Base-by-base conservation (phyloP, 2,888 invertebrate species). In the Crossocerus cetratus region DNA sequence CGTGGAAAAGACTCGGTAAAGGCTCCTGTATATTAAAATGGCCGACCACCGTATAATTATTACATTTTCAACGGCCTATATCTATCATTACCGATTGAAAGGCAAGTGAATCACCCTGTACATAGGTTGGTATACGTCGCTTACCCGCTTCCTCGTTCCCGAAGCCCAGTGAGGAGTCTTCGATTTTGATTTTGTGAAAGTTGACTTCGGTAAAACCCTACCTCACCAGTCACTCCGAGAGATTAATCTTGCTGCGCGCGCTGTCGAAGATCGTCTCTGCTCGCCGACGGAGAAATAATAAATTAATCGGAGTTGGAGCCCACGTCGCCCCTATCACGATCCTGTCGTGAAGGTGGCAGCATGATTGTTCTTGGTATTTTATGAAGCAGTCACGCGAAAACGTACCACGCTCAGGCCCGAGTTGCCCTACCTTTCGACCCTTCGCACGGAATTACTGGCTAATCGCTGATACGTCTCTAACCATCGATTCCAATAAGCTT, bases 181-280 rank as follows among this genome's bases (percentile, higher is more conserved):
- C 22, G 21, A 66, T 57, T 67, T 60, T 55, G 16, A 67, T 60
- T 60, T 23, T 42, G 13, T 44, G 55, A 66, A 64, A 65, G 18
- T n/a, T 11, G 18, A 49, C 18, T 43, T 59, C 18, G 44, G 16
- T 44, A 54, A 22, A 22, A 5, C 14, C 45, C 20, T 49, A 13
- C 49, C n/a, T 16, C 49, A 49, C 16, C 49, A 49, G 16, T 49
- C 49, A 16, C 49, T 32, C 32, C 32, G 32, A 32, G 32, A 32
- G 32, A 32, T 32, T 32, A 32, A 32, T 32, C 32, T 32, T 32
- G 32, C 32, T 11, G 32, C 23, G 23, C 23, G 23, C 32, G 32
- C 49, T 49, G n/a, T 14, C n/a, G 49, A 49, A 49, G 49, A 49
- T 49, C 49, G 49, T 16, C 16, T 11, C 49, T 49, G 16, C 49